These are phyloP conservation scores for Meriones unguiculatus DNA, from an alignment of 2,113 vertebrate species.

Conservation along the genomic window DNA sequence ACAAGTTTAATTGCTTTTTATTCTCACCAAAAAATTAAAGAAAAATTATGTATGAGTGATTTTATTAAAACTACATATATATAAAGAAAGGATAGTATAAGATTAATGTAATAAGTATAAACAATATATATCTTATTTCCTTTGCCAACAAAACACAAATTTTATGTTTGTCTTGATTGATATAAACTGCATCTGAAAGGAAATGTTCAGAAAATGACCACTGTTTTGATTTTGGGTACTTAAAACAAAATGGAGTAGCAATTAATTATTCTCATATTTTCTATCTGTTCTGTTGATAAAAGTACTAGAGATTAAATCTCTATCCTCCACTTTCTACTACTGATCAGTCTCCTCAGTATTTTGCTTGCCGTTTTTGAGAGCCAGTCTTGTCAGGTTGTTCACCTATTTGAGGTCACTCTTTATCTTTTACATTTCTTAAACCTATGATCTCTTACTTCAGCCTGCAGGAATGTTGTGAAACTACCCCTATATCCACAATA, in stretches of 20 bases:
- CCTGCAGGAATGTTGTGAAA: too few species aligned
- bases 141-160: accelerated
- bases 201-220: background rate
- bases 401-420: background rate
- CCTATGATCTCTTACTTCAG: background rate
- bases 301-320: too few species aligned
- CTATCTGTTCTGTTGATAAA: too few species aligned
- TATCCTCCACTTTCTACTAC: background rate
- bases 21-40: background rate
- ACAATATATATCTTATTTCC: too few species aligned
- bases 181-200: background rate
- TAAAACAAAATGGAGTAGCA: background rate
- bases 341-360: background rate
- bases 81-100: too few species aligned
- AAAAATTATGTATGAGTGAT: background rate
- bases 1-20: background rate
- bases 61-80: background rate
- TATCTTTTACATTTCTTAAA: background rate
- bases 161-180: background rate
- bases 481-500: background rate
- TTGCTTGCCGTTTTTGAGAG: background rate
- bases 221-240: background rate
- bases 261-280: background rate
- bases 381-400: background rate
- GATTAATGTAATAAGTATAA: background rate